Conservation (phyloP, 2,797 vertebrate species). For the Melanotaenia nigrans region DNA sequence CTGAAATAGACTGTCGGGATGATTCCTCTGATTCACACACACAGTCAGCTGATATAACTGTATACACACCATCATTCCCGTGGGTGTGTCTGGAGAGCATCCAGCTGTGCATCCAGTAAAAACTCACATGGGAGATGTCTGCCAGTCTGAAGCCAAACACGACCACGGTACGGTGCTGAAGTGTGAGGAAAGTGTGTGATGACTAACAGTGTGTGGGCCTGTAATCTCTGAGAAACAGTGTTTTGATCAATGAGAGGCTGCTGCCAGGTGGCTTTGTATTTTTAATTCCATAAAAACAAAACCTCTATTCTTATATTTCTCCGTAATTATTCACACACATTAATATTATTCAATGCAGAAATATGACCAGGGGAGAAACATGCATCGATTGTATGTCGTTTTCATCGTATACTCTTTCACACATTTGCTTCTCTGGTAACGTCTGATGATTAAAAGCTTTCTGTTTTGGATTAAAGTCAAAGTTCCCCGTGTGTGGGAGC, state of each 20-base stretch:
- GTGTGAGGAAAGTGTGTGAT: not conserved
- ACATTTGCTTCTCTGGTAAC: too few relatives aligned
- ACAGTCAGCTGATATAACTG: conserved; percentile 4
- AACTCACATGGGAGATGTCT: conserved; percentile 5
- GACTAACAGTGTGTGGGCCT: not conserved
- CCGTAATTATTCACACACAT: not conserved
- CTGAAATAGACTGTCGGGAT: conserved; percentile 31
- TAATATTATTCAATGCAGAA: rapidly evolving
- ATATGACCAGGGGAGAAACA: not conserved
- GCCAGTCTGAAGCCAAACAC: not conserved
- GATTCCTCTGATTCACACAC: conserved; percentile 9
- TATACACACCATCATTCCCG: conserved; percentile 10
- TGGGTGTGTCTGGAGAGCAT: conserved; percentile 8
- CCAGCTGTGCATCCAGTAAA: conserved; percentile 12
- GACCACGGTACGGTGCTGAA: rapidly evolving
- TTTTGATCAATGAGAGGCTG: not conserved
- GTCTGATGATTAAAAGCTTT: too few relatives aligned
- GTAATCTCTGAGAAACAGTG: not conserved
- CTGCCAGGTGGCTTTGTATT: not conserved
- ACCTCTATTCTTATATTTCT: not conserved
- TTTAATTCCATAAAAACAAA: not conserved
- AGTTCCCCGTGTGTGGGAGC: too few relatives aligned
- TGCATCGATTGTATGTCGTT: not conserved
- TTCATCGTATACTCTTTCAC: too few relatives aligned
- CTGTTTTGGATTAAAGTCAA: too few relatives aligned